Evolutionary conservation across 2,888 invertebrate species (phyloP), one percentile per base, ranked within the genome.

Genomic region (Melipona bicolor): DNA sequence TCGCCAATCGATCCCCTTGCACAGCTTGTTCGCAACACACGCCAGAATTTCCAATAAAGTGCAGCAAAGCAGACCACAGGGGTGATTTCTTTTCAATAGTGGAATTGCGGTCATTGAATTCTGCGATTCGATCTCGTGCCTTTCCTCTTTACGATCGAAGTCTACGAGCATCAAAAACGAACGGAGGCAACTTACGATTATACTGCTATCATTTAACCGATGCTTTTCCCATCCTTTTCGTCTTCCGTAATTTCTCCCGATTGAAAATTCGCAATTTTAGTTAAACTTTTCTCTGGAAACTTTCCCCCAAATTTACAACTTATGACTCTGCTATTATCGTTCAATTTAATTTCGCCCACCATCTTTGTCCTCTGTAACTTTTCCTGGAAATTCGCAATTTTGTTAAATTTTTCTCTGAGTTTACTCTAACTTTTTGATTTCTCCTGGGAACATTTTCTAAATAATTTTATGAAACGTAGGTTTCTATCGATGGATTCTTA

Each of bases 31-130:
- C 85, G 84, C 86, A 76, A 74, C 82, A 87, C 85, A 86, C 86
- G 83, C 84, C 85, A 90, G 88, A 91, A 92, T 92, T 93, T 90
- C 91, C 93, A 87, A 92, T 92, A 92, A 90, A 90, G 84, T 92
- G 88, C 90, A 91, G 83, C 83, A 79, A 76, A 83, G 64, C 71
- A 21, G 19, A 56, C 59, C 83, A 32, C 17, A 62, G 59, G 50
- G 68, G 21, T 54, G 72, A 77, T 68, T 87, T 70, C 79, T 70
- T 62, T 56, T 67, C 62, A 64, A 67, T 19, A 21, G n/a, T 65
- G 69, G 70, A 84, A 76, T 79, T 77, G 69, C 76, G 81, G 81
- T 77, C 77, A 77, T 79, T 83, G 69, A 77, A 61, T 77, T 79
- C 71, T 59, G 54, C 6, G 50, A 13, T 54, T 64, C 71, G 61